These are phyloP conservation scores for Argyresthia albistria DNA, from an alignment of 2,888 invertebrate genomes.

Conservation along the genomic window DNA sequence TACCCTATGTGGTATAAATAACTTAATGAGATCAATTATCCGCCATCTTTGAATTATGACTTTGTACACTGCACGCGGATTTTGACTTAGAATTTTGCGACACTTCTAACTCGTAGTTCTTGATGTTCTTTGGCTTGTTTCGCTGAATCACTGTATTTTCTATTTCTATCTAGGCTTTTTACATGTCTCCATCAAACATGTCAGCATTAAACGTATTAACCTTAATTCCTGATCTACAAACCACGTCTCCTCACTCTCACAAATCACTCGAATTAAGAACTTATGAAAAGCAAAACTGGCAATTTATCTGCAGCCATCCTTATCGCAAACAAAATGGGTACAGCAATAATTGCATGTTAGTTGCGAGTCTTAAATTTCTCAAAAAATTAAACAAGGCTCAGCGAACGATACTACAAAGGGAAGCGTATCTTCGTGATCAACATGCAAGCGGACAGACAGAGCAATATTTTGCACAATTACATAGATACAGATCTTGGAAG, in stretches of 20 bases:
- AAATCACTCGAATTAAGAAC: too few species aligned
- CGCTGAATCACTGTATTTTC: neutral
- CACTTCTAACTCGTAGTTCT: too few species aligned
- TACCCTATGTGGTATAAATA: slow-evolving; percentile 42
- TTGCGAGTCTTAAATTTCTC: slow-evolving; percentile 1
- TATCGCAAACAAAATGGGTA: neutral
- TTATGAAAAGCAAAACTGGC: neutral
- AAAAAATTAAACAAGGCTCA: neutral
- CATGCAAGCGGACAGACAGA: slow-evolving; percentile 32
- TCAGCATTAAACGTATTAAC: too few species aligned
- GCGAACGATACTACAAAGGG: slow-evolving; percentile 16
- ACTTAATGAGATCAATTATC: slow-evolving; percentile 48
- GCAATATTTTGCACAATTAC: slow-evolving; percentile 59
- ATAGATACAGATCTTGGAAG: slow-evolving; percentile 40
- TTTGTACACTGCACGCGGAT: slow-evolving; percentile 3
- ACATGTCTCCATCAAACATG: neutral
- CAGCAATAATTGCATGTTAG: neutral
- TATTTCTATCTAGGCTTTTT: neutral
- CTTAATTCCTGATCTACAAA: too few species aligned
- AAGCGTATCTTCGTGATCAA: slow-evolving; percentile 24
- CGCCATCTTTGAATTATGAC: slow-evolving; percentile 33
- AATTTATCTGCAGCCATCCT: neutral
- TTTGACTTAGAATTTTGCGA: neutral
- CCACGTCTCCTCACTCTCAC: too few species aligned
- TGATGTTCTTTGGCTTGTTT: too few species aligned